These are phyloP conservation scores for Terrapene triunguis DNA, from an alignment of 2,113 vertebrate species.

Conservation along the genomic window DNA sequence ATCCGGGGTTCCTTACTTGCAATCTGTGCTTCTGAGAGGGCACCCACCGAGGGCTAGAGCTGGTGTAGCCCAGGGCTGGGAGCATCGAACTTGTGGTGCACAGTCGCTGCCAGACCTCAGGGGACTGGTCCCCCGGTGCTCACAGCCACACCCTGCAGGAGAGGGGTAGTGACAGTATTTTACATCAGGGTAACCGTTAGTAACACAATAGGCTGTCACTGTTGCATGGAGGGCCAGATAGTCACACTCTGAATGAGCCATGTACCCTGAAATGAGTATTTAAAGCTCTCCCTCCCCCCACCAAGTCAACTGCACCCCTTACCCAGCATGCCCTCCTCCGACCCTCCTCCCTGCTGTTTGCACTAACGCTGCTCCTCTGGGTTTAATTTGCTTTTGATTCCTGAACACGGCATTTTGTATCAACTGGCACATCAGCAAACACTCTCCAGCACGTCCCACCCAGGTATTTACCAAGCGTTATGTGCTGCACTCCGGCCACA, in stretches of 20 bases:
- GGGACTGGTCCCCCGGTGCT: not conserved
- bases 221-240: fast-evolving
- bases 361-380: not conserved
- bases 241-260: not conserved
- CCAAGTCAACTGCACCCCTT: not conserved
- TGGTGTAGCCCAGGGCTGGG: fast-evolving
- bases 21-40: not conserved
- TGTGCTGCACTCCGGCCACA: not conserved
- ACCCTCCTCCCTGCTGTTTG: not conserved
- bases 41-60: not conserved
- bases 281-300: not conserved
- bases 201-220: not conserved
- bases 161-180: fast-evolving
- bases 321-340: not conserved
- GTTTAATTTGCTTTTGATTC: not conserved
- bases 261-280: not conserved
- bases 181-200: not conserved
- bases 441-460: not conserved
- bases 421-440: not conserved
- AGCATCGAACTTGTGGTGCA: fast-evolving
- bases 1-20: fast-evolving
- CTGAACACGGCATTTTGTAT: not conserved
- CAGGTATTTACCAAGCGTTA: not conserved
- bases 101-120: not conserved
- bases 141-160: not conserved